Evolutionary conservation across 2,113 vertebrate species (phyloP).

Genomic region (Leucoraja erinaceus): DNA sequence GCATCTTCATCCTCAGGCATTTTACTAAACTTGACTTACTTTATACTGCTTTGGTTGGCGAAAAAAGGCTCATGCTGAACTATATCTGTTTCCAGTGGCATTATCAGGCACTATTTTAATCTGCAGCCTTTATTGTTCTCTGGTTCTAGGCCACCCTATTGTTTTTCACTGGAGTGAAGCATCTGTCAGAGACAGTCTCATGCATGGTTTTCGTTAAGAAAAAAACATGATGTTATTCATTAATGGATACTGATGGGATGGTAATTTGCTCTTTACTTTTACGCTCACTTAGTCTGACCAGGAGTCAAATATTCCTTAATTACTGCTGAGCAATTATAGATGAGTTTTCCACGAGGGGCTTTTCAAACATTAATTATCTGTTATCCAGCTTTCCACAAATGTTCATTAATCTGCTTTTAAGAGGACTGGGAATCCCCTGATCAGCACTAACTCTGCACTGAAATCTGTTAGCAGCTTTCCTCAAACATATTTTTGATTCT

Average conservation of each 20-base stretch:
- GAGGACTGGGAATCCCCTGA: background rate
- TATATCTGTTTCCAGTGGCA: background rate
- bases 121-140: background rate
- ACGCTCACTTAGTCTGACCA: background rate
- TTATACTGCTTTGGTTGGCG: background rate
- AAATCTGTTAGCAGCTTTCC: background rate
- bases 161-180: background rate
- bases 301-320: background rate
- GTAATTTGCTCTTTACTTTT: background rate
- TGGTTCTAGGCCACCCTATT: background rate
- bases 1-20: background rate
- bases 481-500: too few relatives aligned
- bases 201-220: background rate
- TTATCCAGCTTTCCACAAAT: background rate
- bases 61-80: background rate
- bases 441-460: background rate
- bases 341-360: background rate
- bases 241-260: background rate
- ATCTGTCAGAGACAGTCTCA: background rate
- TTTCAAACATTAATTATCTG: background rate
- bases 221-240: background rate
- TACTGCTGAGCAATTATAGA: background rate
- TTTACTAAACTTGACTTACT: background rate
- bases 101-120: background rate
- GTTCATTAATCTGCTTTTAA: conserved; percentile 1